phyloP scores from a whole-genome alignment of 2,113 vertebrate genomes.

The Naja naja region DNA sequence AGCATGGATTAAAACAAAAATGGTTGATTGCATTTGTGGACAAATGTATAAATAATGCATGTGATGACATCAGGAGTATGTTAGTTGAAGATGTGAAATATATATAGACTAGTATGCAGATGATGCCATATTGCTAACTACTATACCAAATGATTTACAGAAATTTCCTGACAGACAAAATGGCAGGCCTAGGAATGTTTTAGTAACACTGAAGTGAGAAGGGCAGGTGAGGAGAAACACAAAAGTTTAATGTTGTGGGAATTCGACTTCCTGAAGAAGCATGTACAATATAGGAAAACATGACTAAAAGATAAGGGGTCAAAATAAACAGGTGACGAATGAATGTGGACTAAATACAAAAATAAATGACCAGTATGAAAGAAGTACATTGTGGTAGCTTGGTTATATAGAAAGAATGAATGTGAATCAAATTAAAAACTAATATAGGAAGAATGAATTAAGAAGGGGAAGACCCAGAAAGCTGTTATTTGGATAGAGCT shows the following conservation, averaged over 20 bases:
- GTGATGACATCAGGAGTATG: not conserved
- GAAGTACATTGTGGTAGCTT: not conserved
- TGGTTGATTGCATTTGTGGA: not conserved
- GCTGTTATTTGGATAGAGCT: not conserved
- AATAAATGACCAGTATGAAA: not conserved
- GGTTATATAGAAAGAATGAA: not conserved
- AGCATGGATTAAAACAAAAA: not conserved
- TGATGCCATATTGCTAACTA: not conserved
- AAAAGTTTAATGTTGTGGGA: not conserved
- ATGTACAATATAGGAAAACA: not conserved
- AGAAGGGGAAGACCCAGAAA: not conserved
- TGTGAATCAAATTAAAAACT: not conserved
- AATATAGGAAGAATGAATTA: not conserved
- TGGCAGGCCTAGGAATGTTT: not conserved
- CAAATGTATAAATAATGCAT: not conserved
- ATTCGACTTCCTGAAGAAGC: not conserved
- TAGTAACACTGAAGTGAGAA: not conserved
- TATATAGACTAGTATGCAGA: not conserved
- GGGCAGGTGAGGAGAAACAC: not conserved
- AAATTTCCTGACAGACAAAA: not conserved
- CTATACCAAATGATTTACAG: not conserved
- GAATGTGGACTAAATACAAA: not conserved
- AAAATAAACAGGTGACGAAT: not conserved
- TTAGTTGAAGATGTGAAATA: not conserved
- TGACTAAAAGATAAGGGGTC: not conserved